Conservation (phyloP, 2,113 vertebrate species). For the Conger conger region DNA sequence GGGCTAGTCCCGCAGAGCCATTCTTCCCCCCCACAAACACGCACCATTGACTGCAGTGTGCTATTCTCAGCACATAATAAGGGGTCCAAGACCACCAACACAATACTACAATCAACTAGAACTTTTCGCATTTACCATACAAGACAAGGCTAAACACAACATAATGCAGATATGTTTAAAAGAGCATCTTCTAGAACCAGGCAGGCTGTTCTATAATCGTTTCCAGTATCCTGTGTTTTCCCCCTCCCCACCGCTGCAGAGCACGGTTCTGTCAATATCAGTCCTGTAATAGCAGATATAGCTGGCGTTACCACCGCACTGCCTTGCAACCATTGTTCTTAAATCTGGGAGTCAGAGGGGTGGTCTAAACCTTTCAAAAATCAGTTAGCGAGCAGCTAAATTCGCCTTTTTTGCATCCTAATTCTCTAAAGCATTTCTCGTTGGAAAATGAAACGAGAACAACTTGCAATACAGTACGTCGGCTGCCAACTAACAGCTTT, state of each 20-base stretch:
- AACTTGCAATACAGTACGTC: not conserved
- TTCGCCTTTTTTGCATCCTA: not conserved
- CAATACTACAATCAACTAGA: constrained; percentile 44
- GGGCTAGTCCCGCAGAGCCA: not conserved
- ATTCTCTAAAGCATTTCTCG: not conserved
- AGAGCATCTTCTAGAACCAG: constrained; percentile 42
- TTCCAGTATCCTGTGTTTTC: constrained; percentile 24
- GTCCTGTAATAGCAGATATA: not conserved
- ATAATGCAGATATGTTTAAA: constrained; percentile 8
- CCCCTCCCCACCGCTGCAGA: constrained; percentile 18
- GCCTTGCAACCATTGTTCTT: constrained; percentile 24
- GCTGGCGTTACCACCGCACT: not conserved
- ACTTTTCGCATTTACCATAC: constrained; percentile 51
- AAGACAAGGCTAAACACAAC: constrained; percentile 46
- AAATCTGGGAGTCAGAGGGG: not conserved
- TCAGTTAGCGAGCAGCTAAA: not conserved
- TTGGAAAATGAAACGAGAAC: not conserved
- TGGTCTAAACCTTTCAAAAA: not conserved
- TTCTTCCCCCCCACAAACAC: not conserved
- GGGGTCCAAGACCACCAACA: not conserved
- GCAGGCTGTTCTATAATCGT: constrained; percentile 34
- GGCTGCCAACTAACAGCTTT: not conserved
- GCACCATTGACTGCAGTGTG: not conserved
- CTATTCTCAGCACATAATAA: not conserved
- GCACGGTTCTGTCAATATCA: constrained; percentile 21